phyloP scores from a whole-genome alignment of 2,888 invertebrate genomes.

The Prionchulus punctatus region DNA sequence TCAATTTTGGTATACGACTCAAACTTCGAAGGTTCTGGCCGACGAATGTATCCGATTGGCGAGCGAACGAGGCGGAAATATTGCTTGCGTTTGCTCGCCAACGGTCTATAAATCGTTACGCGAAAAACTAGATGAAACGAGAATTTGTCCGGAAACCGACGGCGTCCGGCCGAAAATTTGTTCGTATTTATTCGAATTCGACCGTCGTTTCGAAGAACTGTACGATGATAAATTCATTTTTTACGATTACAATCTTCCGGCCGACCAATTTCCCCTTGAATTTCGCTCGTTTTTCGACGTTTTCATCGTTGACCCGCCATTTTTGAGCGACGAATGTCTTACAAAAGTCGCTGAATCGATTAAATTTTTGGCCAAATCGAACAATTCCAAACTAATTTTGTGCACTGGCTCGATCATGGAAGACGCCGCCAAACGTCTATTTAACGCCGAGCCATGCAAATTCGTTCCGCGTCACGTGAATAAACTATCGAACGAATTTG shows the following conservation, averaged over 20 bases:
- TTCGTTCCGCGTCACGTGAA: constrained; percentile 69
- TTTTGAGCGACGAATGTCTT: constrained; percentile 77
- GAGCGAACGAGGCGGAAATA: constrained; percentile 23
- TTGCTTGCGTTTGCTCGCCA: constrained; percentile 74
- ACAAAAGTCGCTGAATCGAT: constrained; percentile 63
- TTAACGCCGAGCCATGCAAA: constrained; percentile 46
- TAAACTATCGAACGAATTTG: constrained; percentile 80
- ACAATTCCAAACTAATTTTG: constrained; percentile 51
- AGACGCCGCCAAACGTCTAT: constrained; percentile 47
- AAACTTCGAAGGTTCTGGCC: constrained; percentile 55
- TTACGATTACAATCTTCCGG: constrained; percentile 65
- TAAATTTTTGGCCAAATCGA: constrained; percentile 46
- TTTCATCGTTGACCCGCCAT: constrained; percentile 83
- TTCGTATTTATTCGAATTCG: constrained; percentile 67
- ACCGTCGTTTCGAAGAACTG: constrained; percentile 54
- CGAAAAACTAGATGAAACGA: too few relatives aligned
- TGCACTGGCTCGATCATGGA: constrained; percentile 71
- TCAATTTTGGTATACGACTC: constrained; percentile 87
- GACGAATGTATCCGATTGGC: constrained; percentile 43
- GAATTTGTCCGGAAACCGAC: constrained; percentile 15
- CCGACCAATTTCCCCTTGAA: constrained; percentile 47
- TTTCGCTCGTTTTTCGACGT: constrained; percentile 47
- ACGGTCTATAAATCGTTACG: constrained; percentile 46
- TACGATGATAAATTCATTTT: constrained; percentile 60
- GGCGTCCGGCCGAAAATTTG: too few relatives aligned